Percentiles rank a stretch among this genome's conserved stretches.
Evolutionary conservation across 2,888 invertebrate species (phyloP).

Genomic region (Bhutanitis thaidina): DNA sequence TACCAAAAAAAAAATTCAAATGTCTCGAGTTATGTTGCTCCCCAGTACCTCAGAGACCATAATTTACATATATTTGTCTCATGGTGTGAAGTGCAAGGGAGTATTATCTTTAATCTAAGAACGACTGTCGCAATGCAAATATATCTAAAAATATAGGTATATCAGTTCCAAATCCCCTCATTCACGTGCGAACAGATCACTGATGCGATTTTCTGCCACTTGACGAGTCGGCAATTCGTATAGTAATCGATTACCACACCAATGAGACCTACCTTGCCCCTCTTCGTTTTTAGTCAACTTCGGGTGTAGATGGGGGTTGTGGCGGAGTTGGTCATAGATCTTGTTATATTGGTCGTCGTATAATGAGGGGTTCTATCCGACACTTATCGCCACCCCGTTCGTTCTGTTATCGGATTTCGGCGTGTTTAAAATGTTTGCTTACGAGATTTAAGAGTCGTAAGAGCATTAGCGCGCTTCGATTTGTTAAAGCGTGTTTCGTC

Average conservation of each 20-base stretch:
- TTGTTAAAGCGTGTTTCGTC: neutral
- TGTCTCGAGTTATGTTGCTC: too few relatives aligned
- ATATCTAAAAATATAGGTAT: neutral
- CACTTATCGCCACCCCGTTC: slow-evolving; percentile 45
- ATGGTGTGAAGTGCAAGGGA: neutral
- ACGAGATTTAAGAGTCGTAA: slow-evolving; percentile 34
- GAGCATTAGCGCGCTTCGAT: slow-evolving; percentile 3
- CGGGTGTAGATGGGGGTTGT: neutral
- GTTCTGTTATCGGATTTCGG: slow-evolving; percentile 37
- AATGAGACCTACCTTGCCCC: slow-evolving; percentile 20
- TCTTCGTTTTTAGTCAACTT: neutral
- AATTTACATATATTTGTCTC: neutral
- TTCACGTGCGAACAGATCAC: slow-evolving; percentile 31
- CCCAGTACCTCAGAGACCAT: too few relatives aligned
- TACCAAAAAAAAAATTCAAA: too few relatives aligned
- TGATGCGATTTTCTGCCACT: slow-evolving; percentile 48
- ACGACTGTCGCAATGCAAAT: neutral
- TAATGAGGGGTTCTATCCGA: slow-evolving; percentile 39
- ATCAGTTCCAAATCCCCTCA: neutral
- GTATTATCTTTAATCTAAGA: neutral
- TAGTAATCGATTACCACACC: slow-evolving; percentile 37
- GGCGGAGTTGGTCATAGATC: slow-evolving; percentile 19
- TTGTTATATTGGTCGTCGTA: slow-evolving; percentile 28
- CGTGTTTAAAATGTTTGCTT: slow-evolving; percentile 48
- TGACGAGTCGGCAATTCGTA: slow-evolving; percentile 54